Conservation (phyloP, 2,797 vertebrate species). For the Lagorchestes hirsutus region DNA sequence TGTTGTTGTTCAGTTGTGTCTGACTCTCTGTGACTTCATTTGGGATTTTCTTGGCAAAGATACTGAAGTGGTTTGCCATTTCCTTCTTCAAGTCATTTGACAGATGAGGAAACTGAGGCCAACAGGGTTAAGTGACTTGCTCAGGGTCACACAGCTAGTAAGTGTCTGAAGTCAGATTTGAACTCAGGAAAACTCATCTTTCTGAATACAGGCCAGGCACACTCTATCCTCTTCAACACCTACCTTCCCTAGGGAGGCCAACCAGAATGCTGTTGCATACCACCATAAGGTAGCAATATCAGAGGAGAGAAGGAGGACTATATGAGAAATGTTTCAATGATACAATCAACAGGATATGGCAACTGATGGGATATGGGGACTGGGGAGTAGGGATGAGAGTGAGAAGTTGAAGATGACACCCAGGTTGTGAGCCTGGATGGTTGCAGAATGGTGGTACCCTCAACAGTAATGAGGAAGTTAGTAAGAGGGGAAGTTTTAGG, state of each 20-base stretch:
- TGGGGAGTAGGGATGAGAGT: no score
- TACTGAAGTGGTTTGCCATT: neutral
- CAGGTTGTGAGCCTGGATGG: neutral
- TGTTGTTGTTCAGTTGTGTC: no score
- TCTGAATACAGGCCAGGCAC: neutral
- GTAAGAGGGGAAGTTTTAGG: neutral
- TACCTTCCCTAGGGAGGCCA: neutral
- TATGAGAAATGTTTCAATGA: neutral
- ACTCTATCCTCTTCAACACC: neutral
- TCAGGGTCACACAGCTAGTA: neutral
- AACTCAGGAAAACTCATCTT: neutral
- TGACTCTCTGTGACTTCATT: no score
- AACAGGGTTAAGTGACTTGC: neutral
- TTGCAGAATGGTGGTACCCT: neutral
- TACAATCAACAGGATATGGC: neutral
- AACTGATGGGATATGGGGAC: neutral
- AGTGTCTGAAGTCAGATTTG: neutral
- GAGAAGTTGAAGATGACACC: neutral
- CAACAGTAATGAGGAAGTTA: neutral
- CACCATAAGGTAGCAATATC: neutral
- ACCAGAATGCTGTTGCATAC: neutral
- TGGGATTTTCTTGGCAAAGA: neutral
- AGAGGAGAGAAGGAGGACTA: neutral
- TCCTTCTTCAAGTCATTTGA: neutral
- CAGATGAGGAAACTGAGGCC: neutral